Conservation (phyloP, 2,888 invertebrate genomes). For the Timema cristinae region DNA sequence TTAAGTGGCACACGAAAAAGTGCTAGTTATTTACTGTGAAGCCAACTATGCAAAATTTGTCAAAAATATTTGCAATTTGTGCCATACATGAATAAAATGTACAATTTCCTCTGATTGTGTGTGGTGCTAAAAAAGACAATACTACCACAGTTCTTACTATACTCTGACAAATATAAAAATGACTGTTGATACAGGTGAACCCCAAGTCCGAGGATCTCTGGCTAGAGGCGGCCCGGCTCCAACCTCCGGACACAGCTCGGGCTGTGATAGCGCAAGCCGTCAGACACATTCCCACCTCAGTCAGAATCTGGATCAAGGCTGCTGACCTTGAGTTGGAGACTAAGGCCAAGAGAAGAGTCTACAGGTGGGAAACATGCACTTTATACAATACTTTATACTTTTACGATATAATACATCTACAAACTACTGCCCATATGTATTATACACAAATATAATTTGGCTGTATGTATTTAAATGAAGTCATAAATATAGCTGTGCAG, state of each 20-base stretch:
- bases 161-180: not conserved
- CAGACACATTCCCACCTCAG: constrained; percentile 90
- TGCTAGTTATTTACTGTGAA: too few relatives aligned
- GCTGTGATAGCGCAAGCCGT: constrained; percentile 97
- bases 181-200: constrained; percentile 59
- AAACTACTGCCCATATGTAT: too few relatives aligned
- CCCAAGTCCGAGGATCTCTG: constrained; percentile 96
- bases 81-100: too few relatives aligned
- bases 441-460: too few relatives aligned
- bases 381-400: too few relatives aligned
- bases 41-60: too few relatives aligned
- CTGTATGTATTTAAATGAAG: too few relatives aligned
- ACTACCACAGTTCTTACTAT: not conserved
- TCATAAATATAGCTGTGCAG: too few relatives aligned
- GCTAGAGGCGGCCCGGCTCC: constrained; percentile 93
- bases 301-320: constrained; percentile 96
- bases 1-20: too few relatives aligned
- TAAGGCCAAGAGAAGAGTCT: constrained; percentile 93
- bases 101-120: not conserved
- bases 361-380: constrained; percentile 51
- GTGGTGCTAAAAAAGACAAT: not conserved
- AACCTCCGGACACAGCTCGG: constrained; percentile 89
- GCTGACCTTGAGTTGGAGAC: constrained; percentile 90
- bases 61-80: too few relatives aligned
- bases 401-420: too few relatives aligned